These are phyloP conservation scores for Masnerella sp. DNA, from an alignment of 2,888 invertebrate species.

Conservation along the genomic window DNA sequence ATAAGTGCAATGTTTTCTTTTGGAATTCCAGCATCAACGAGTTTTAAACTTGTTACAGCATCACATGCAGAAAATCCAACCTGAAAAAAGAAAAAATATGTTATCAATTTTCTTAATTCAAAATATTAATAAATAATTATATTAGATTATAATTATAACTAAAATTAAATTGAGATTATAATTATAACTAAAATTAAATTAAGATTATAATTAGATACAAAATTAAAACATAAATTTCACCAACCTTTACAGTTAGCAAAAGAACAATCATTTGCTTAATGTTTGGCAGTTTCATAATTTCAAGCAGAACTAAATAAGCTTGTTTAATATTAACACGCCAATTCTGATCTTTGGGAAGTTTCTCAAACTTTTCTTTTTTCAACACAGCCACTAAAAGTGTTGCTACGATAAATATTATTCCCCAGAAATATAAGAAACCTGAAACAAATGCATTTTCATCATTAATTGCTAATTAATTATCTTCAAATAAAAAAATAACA, in stretches of 20 bases:
- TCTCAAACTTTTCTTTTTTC: conserved; percentile 85
- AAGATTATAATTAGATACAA: too few species aligned
- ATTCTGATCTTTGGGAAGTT: conserved; percentile 74
- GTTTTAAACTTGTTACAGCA: conserved; percentile 94
- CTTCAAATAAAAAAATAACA: too few species aligned
- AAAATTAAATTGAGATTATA: too few species aligned
- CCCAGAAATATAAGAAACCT: conserved; percentile 97
- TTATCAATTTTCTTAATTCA: too few species aligned
- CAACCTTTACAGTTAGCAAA: conserved; percentile 93
- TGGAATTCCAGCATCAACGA: conserved; percentile 97
- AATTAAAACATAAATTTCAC: too few species aligned
- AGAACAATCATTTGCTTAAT: conserved; percentile 88
- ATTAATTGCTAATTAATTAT: too few species aligned
- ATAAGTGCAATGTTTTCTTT: conserved; percentile 95
- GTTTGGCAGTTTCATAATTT: conserved; percentile 90
- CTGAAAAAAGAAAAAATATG: conserved; percentile 82
- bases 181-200: too few species aligned
- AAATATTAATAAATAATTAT: too few species aligned
- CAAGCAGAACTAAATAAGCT: conserved; percentile 90
- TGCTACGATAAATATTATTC: conserved; percentile 91
- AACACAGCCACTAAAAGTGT: conserved; percentile 93
- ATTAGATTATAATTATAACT: too few species aligned
- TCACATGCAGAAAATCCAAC: conserved; percentile 97
- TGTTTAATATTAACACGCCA: conserved; percentile 80
- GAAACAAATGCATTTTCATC: too few species aligned